These are phyloP conservation scores for Plebejus argus DNA, from an alignment of 2,888 invertebrate genomes.

Conservation along the genomic window DNA sequence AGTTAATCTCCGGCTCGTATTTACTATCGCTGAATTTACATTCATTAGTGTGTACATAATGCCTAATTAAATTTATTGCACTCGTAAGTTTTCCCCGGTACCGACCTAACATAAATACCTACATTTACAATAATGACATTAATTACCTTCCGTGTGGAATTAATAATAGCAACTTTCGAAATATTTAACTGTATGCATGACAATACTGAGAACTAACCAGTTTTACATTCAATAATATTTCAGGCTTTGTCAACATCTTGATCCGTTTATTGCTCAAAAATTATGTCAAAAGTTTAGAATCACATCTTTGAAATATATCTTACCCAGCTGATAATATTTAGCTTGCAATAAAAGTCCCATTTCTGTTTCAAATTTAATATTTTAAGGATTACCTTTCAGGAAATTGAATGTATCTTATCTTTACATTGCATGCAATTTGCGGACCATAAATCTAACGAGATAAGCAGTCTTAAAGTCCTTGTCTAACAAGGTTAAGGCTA, in stretches of 20 bases:
- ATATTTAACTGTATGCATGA: constrained; percentile 1
- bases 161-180: not conserved
- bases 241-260: not conserved
- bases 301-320: not conserved
- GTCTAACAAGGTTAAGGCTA: constrained; percentile 23
- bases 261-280: not conserved
- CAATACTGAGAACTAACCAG: not conserved
- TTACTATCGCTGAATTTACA: constrained; percentile 5
- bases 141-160: not conserved
- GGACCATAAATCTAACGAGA: not conserved
- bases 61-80: constrained; percentile 14
- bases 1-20: not conserved
- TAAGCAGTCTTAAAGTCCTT: constrained; percentile 12
- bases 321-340: not conserved
- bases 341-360: not conserved
- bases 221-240: not conserved
- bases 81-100: constrained; percentile 9
- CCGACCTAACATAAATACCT: not conserved
- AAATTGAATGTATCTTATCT: not conserved
- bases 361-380: not conserved
- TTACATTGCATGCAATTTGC: not conserved
- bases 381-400: not conserved
- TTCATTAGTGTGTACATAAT: not conserved
- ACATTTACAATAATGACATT: constrained; percentile 16
- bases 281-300: not conserved